Base-by-base conservation (phyloP, 2,113 vertebrate species). In the Chloropsis hardwickii region DNA sequence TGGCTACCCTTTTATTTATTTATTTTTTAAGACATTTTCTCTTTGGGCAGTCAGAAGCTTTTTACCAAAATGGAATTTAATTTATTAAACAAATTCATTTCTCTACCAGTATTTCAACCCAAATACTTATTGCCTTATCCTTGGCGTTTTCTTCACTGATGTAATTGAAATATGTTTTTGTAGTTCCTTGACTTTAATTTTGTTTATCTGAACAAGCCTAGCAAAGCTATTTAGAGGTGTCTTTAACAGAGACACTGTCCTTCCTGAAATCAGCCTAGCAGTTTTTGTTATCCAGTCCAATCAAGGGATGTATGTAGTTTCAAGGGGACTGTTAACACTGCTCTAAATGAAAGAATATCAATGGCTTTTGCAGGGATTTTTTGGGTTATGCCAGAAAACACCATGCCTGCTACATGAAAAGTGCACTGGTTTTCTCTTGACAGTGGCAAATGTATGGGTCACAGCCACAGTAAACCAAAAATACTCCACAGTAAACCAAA, bases 401-500 rank as follows among this genome's bases (percentile, higher is more conserved):
- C 21, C 39, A 16, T 1, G 9, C 16, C 44, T 40, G 65, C 15
- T 40, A 23, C 12, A 4, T 24, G 28, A 35, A 33, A 73, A 53
- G 1, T 40, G 16, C 47, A 14, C 22, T 21, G 8, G 6, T 57
- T 86, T 66, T 74, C n/a, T 66, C 51, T 35, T 77, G 14, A 28
- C 12, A 6, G 22, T 12, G 16, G 27, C n/a, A 78, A 14, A 44
- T 8, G 2, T 3, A 0, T 11, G 7, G 19, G 37, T 58, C n/a
- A 71, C 14, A 66, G n/a, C 12, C 40, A 42, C 4, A 66, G 27
- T 17, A 37, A 81, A 48, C 37, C 20, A 56, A 73, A 85, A 81
- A 25, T 42, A 39, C 18, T 35, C 15, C 2, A 37, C 27, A 61
- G 27, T 37, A 37, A 37, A 37, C 37, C 37, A 37, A 37, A 37